Percentiles rank a stretch among this genome's conserved stretches.
These are phyloP conservation scores for Tapirus terrestris DNA, from an alignment of 2,113 vertebrate genomes.

Conservation along the genomic window DNA sequence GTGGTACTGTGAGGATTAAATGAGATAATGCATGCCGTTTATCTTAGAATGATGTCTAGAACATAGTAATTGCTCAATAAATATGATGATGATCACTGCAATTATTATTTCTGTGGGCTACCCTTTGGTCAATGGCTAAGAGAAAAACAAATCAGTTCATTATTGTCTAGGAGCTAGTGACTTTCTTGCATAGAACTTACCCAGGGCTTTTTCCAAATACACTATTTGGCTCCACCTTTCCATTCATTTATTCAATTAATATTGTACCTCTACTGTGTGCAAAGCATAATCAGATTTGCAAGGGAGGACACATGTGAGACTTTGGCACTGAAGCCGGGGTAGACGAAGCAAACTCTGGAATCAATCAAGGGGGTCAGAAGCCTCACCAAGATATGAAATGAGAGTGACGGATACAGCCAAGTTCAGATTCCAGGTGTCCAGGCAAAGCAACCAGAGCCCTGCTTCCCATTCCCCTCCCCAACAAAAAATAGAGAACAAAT, in stretches of 20 bases:
- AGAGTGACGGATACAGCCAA: background rate
- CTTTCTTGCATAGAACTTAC: background rate
- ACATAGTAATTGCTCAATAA: conserved; percentile 3
- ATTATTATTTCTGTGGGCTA: background rate
- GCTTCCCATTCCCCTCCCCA: fast-evolving
- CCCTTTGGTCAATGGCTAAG: background rate
- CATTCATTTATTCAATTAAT: background rate
- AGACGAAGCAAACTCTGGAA: background rate
- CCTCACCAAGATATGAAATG: background rate
- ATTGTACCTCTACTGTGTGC: background rate
- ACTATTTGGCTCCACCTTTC: background rate
- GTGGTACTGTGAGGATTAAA: background rate
- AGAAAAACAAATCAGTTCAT: background rate
- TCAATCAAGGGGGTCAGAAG: background rate
- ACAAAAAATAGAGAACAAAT: background rate
- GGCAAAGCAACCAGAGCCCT: background rate
- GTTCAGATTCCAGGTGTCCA: background rate
- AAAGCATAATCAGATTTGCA: background rate
- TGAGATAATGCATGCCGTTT: background rate
- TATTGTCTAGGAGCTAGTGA: background rate
- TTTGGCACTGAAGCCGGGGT: background rate
- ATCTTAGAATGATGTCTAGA: background rate
- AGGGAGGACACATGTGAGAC: background rate
- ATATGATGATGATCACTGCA: background rate
- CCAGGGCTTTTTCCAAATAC: background rate